Evolutionary conservation across 1,140 invertebrate genomes (phyloP).

Genomic region (Tetramorium parvispinum): DNA sequence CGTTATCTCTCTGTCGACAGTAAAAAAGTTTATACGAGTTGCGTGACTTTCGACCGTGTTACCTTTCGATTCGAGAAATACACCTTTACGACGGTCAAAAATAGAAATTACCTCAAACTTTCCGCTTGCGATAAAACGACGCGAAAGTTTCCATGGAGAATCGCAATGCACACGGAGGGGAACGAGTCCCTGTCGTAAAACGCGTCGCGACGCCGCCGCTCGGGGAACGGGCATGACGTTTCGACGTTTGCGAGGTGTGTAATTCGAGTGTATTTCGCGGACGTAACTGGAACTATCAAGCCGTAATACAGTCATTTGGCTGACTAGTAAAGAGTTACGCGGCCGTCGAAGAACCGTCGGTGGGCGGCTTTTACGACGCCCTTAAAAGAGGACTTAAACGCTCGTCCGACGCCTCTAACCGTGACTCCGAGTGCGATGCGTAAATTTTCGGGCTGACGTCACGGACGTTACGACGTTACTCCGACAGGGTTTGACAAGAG

Average conservation of each 20-base stretch:
- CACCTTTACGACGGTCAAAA: neutral
- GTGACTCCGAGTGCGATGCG: neutral
- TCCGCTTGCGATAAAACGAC: neutral
- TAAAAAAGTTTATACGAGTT: neutral
- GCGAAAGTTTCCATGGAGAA: neutral
- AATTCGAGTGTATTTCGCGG: neutral
- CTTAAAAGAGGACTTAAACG: conserved; percentile 49
- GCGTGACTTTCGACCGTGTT: neutral
- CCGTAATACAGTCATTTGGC: conserved; percentile 44
- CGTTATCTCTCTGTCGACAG: neutral
- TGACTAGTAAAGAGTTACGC: conserved; percentile 40
- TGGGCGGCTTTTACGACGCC: conserved; percentile 50
- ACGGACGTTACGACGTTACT: neutral
- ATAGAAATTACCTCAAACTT: neutral
- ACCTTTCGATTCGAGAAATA: neutral
- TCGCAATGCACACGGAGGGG: neutral
- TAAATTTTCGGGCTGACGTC: conserved; percentile 32
- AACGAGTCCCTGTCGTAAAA: conserved; percentile 7
- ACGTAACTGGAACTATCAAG: conserved; percentile 30
- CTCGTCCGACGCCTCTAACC: conserved; percentile 9
- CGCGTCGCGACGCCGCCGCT: neutral
- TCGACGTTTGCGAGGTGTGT: neutral
- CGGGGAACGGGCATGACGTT: neutral
- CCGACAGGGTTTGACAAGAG: conserved; percentile 7
- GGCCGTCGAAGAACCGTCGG: neutral